Evolutionary conservation across 23 tunicate genomes (phyloP), one percentile per base, ranked within the genome.

Genomic region (Botrylloides violaceus): DNA sequence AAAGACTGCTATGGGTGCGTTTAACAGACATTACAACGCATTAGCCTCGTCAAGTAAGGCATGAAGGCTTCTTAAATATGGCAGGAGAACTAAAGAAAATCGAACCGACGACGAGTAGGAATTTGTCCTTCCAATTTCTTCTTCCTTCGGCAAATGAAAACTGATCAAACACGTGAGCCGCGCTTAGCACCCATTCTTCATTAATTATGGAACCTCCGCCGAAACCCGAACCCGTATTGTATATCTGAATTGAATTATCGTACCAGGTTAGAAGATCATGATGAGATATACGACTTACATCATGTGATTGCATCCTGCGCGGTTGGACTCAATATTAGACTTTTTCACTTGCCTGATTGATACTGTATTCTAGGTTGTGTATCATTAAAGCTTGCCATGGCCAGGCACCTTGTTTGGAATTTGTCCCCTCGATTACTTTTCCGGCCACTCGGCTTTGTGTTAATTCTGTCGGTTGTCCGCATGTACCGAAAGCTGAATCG

Each of bases 121-220:
- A 68, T 37, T 22, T 43, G 19, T 68, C 37, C n/a, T 35, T 36
- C 58, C 56, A 68, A 36, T 39, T 36, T 68, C 37, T 68, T 24
- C 26, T 37, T 12, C 24, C n/a, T 0, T 32, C 24, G 4, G 12
- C 9, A 4, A 22, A 5, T 12, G 57, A 43, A 43, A 37, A 68
- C n/a, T 35, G 22, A 19, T 68, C 74, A 37, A 68, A 68, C 29
- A 68, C 74, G n/a, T 68, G 74, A 9, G 74, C 74, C 1, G 74
- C 74, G 6, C 49, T 32, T 25, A 68, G 47, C 19, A 68, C 37
- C 74, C 74, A 68, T 68, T 68, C 37, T 19, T 68, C 2, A 36
- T 68, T 68, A 5, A 68, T 68, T 23, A 68, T 2, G 5, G 74
- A 37, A 19, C 74, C 74, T 18, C 74, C 74, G 5, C 74, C 74